Percentiles rank a stretch among this genome's conserved stretches.
Evolutionary conservation across 2,113 vertebrate genomes (phyloP).

Genomic region (Lasiurus cinereus): DNA sequence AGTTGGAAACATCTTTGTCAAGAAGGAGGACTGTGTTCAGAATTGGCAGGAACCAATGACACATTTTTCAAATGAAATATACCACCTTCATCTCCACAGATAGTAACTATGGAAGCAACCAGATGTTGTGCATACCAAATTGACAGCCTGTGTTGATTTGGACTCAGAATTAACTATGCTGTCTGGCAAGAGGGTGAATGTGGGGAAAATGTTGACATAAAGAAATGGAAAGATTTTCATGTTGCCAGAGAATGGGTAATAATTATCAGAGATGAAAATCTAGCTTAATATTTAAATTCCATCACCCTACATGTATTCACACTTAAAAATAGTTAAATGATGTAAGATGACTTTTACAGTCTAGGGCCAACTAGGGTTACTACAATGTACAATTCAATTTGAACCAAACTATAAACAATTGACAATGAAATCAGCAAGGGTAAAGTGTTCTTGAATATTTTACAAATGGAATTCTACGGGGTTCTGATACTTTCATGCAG

Average conservation of each 20-base stretch:
- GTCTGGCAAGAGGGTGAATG: constrained; percentile 46
- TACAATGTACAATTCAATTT: not conserved
- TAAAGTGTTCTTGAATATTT: constrained; percentile 9
- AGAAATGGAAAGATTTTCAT: constrained; percentile 24
- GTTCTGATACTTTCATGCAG: not conserved
- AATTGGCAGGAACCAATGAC: not conserved
- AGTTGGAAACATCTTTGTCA: constrained; percentile 41
- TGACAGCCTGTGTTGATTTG: constrained; percentile 62
- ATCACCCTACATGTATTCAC: not conserved
- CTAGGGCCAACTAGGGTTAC: not conserved
- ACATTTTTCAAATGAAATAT: constrained; percentile 66
- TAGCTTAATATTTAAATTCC: constrained; percentile 17
- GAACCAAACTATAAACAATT: not conserved
- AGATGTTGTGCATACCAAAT: constrained; percentile 67
- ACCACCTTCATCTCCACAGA: constrained; percentile 60
- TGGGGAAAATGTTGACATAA: constrained; percentile 27
- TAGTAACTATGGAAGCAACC: constrained; percentile 69
- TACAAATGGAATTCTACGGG: not conserved
- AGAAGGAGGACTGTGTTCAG: not conserved
- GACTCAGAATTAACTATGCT: constrained; percentile 66
- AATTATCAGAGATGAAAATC: constrained; percentile 8
- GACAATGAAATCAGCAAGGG: not conserved
- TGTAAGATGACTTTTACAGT: not conserved
- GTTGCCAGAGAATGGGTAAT: constrained; percentile 25
- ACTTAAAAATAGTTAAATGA: constrained; percentile 44